Conservation (phyloP, 2,113 vertebrate genomes). For the Noctilio leporinus region DNA sequence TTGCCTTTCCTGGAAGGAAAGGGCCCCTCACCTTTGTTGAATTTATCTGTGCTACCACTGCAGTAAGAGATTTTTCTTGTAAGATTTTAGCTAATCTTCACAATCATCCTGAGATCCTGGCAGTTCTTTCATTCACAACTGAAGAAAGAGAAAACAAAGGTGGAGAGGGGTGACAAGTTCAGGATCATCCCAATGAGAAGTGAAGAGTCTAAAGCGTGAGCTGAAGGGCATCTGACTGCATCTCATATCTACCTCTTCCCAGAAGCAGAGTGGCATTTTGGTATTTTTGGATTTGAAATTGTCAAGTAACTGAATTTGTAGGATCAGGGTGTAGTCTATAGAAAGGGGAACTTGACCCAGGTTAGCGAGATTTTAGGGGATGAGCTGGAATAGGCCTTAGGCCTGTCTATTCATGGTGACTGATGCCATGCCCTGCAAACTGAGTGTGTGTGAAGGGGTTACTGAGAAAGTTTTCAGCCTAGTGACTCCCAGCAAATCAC, state of each 20-base stretch:
- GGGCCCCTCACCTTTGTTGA: neutral
- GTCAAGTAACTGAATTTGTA: neutral
- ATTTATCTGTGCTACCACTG: neutral
- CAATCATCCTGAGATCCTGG: too few relatives aligned
- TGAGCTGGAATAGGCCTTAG: neutral
- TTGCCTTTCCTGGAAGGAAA: neutral
- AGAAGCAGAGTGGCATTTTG: neutral
- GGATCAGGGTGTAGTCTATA: neutral
- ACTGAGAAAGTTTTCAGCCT: neutral
- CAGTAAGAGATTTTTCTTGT: neutral
- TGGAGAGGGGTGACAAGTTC: neutral
- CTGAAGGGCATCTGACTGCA: neutral
- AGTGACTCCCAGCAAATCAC: neutral
- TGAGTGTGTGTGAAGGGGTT: neutral
- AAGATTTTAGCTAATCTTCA: neutral
- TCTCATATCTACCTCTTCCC: too few relatives aligned
- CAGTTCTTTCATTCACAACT: neutral
- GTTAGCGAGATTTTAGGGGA: neutral
- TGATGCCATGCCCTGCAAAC: neutral
- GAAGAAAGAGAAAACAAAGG: neutral
- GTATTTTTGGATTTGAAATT: neutral
- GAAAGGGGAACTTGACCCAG: neutral
- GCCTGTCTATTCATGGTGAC: neutral
- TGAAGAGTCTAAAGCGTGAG: neutral
- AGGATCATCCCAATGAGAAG: neutral